A percentile compares a stretch with the other conserved stretches of the same genome.
phyloP scores from a whole-genome alignment of 2,888 invertebrate species.

The Nemapogon koenigi region DNA sequence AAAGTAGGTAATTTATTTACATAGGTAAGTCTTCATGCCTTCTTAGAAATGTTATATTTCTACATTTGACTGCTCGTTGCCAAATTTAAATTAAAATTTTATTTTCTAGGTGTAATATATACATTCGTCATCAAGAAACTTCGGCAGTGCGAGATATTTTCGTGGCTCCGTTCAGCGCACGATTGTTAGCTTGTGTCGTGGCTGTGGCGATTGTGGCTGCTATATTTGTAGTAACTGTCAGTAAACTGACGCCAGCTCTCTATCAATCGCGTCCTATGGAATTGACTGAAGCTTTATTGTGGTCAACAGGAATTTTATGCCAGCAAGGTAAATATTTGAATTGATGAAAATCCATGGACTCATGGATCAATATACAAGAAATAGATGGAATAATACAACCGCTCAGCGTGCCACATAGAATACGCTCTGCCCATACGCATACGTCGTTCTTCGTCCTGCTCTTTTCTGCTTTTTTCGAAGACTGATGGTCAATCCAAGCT shows the following conservation, averaged over 20 bases:
- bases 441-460: no score
- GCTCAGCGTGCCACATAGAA: no score
- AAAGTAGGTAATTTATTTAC: no score
- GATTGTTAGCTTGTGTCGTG: slow-evolving; percentile 58
- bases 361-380: no score
- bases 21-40: no score
- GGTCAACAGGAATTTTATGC: slow-evolving; percentile 69
- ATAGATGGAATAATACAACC: no score
- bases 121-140: slow-evolving; percentile 68
- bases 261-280: slow-evolving; percentile 32
- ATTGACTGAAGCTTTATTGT: slow-evolving; percentile 63
- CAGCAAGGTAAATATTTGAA: slow-evolving; percentile 63
- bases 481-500: no score
- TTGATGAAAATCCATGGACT: neutral
- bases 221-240: slow-evolving; percentile 52
- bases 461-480: no score
- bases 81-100: no score
- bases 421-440: no score
- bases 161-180: slow-evolving; percentile 65
- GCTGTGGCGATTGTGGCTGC: slow-evolving; percentile 55
- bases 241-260: slow-evolving; percentile 43
- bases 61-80: no score
- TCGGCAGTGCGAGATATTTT: slow-evolving; percentile 69
- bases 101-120: slow-evolving; percentile 63
- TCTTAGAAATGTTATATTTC: no score